Base-by-base conservation (phyloP, 2,797 vertebrate species). In the Chiroxiphia lanceolata region DNA sequence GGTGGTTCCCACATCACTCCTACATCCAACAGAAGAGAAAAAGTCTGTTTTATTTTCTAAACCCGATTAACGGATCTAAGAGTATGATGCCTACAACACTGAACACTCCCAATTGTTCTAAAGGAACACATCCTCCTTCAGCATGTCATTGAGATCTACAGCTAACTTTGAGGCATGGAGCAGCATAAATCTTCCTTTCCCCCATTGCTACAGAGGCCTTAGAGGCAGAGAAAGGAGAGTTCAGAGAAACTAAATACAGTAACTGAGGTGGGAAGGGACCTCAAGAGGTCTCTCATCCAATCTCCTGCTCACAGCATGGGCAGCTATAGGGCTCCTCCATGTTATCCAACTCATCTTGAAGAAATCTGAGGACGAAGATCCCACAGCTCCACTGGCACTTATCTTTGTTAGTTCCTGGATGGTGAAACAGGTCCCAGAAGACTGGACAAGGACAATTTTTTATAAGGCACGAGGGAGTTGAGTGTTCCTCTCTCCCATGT, bases 11-110 rank as follows among this genome's bases (percentile, higher is more conserved):
- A 65, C 77, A 83, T 83, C 71, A 42, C 15, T 84, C 89, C 96
- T 97, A 51, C 4, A 82, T 16, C 27, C 45, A 92, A 94, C 12
- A 93, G 77, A 51, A 83, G 63, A 88, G 38, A 82, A 69, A 88
- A 63, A 9, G 64, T 4, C 27, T 1, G 26, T 5, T 93, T 86
- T 69, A 71, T 68, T 85, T 68, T 50, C 38, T 51, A 63, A 83
- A 9, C 11, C 34, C 11, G 47, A 57, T 3, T 33, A 38, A 53
- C 57, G 31, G 40, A 34, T 47, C 33, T 31, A n/a, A 38, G 81
- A 78, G 29, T 13, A 36, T 2, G 15, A 63, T 16, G 44, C 42
- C 68, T 48, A 25, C 0, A 0, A 53, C 23, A n/a, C 13, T 0
- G 2, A 51, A 34, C 13, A 2, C 25, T 78, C 72, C 34, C 59